A percentile compares a stretch with the other conserved stretches of the same genome.
Evolutionary conservation across 2,888 invertebrate genomes (phyloP).

Genomic region (Agonopterix subpropinquella): DNA sequence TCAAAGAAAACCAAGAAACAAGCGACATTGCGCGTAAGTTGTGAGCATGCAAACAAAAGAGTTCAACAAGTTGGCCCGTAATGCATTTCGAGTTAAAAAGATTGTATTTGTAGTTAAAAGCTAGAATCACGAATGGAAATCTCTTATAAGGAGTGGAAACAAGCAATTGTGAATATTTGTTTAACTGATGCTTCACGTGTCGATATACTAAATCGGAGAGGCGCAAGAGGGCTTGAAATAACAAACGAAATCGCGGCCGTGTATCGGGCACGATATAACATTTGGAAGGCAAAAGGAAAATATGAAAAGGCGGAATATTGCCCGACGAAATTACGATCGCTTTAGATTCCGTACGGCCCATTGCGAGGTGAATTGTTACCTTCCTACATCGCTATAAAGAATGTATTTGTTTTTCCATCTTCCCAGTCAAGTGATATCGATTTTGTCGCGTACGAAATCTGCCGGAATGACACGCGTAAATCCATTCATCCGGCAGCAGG

Average conservation of each 20-base stretch:
- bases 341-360: constrained; percentile 68
- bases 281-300: constrained; percentile 65
- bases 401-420: constrained; percentile 63
- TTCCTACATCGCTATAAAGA: constrained; percentile 66
- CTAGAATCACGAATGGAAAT: too few relatives aligned
- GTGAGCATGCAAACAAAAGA: neutral
- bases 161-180: constrained; percentile 29
- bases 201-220: constrained; percentile 61
- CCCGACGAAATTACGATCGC: constrained; percentile 72
- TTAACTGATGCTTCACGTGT: constrained; percentile 58
- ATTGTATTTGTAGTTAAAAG: too few relatives aligned
- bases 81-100: neutral
- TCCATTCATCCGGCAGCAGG: constrained; percentile 13
- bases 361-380: constrained; percentile 71
- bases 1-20: too few relatives aligned
- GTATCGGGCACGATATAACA: constrained; percentile 64
- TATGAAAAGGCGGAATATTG: constrained; percentile 72
- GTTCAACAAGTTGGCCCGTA: neutral
- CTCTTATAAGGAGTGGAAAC: neutral
- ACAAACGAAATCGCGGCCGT: constrained; percentile 68
- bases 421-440: constrained; percentile 39
- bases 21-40: neutral
- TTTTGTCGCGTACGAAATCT: constrained; percentile 34
- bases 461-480: constrained; percentile 17
- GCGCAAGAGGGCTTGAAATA: constrained; percentile 62